Conservation (phyloP, 1,140 invertebrate genomes). For the Trinorchestia longiramus region DNA sequence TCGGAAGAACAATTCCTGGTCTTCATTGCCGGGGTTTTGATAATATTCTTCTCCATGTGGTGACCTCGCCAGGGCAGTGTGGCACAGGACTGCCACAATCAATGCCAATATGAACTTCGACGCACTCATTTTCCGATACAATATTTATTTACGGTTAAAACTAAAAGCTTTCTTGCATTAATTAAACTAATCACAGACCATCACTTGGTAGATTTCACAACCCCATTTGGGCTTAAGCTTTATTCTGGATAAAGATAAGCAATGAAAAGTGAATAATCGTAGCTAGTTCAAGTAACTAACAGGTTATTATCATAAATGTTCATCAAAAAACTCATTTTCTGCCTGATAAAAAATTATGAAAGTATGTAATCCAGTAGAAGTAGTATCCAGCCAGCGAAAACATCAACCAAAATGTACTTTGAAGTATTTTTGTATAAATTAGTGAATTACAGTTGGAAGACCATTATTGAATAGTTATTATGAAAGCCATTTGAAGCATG, state of each 20-base stretch:
- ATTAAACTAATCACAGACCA: background rate
- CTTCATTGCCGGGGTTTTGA: background rate
- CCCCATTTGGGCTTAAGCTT: background rate
- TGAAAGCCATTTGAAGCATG: too few relatives aligned
- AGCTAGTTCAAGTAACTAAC: background rate
- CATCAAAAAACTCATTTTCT: background rate
- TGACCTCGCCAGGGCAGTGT: background rate
- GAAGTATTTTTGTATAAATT: background rate
- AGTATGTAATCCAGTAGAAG: background rate
- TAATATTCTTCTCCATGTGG: background rate
- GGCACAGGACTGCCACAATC: background rate
- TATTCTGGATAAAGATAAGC: background rate
- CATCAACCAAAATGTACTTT: background rate
- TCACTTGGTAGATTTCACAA: background rate
- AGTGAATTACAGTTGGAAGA: background rate
- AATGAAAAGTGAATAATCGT: background rate
- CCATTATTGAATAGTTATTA: background rate
- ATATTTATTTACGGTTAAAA: background rate
- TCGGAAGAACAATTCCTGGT: slow-evolving; percentile 7
- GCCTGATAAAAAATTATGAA: background rate
- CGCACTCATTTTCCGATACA: background rate
- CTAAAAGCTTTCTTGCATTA: background rate
- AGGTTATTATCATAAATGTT: background rate
- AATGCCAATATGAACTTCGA: background rate
- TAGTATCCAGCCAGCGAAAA: background rate